phyloP scores from a whole-genome alignment of 2,113 vertebrate genomes.

The Stegostoma tigrinum region DNA sequence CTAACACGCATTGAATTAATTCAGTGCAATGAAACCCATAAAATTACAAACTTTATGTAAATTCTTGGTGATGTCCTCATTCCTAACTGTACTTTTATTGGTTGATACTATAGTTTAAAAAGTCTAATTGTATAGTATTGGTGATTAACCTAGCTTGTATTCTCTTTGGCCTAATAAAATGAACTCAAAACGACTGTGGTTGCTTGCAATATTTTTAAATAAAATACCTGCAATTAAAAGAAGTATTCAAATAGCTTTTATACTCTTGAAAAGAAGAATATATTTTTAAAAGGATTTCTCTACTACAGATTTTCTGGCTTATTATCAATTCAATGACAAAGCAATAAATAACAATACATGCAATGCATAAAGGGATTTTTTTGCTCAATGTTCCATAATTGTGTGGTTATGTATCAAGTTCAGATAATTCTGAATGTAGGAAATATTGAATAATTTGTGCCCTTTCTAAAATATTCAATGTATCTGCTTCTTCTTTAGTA shows the following conservation, averaged over 20 bases:
- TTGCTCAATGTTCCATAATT: background rate
- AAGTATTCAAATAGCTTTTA: background rate
- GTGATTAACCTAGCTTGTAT: background rate
- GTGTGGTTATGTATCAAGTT: background rate
- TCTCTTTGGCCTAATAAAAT: background rate
- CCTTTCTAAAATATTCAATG: conserved; percentile 19
- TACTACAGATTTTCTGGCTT: background rate
- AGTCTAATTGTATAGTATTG: background rate
- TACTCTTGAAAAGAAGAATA: background rate
- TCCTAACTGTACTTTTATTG: background rate
- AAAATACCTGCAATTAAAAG: background rate
- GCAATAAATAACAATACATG: background rate
- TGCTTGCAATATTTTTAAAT: background rate
- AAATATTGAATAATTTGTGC: conserved; percentile 17
- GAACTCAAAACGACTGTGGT: background rate
- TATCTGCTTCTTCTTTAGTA: conserved; percentile 1
- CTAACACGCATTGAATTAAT: background rate
- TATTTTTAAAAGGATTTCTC: background rate
- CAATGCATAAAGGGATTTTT: background rate
- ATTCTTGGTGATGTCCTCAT: background rate
- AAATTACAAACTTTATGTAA: background rate
- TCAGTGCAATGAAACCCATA: background rate
- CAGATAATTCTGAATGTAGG: background rate
- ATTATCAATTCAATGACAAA: background rate
- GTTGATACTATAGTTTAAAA: background rate